Conservation (phyloP, 2,888 invertebrate genomes). For the Tetragonisca angustula region DNA sequence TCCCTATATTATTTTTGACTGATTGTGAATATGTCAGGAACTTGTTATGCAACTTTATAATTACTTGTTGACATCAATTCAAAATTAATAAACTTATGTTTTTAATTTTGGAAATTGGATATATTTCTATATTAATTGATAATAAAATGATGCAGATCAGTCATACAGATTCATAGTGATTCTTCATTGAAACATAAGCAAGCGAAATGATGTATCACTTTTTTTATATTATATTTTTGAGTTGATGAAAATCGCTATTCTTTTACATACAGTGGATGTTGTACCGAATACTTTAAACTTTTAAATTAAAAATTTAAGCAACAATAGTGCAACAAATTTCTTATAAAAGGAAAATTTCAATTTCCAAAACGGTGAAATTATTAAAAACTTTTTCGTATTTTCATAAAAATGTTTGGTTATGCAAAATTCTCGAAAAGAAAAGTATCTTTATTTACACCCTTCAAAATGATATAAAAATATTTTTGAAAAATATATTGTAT, state of each 20-base stretch:
- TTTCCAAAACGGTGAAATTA: no score
- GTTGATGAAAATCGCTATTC: neutral
- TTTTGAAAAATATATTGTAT: no score
- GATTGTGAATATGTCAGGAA: constrained; percentile 1
- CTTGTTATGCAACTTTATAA: neutral
- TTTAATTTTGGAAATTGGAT: neutral
- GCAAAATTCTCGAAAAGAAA: no score
- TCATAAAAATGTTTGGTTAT: no score
- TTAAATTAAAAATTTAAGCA: no score
- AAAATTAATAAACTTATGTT: neutral
- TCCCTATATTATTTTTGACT: constrained; percentile 43
- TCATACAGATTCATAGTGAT: constrained; percentile 1
- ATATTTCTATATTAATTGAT: constrained; percentile 17
- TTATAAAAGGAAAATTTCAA: no score
- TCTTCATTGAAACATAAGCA: neutral
- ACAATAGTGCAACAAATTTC: no score
- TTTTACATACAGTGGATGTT: neutral
- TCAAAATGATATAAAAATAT: no score
- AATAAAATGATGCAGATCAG: neutral
- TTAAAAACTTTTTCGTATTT: no score
- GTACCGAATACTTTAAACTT: no score
- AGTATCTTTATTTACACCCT: no score
- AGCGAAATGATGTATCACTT: neutral
- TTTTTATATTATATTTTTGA: neutral
- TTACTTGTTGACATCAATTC: no score